Evolutionary conservation across 2,888 invertebrate genomes (phyloP).

Genomic region (Callyntrura guangdongensis): DNA sequence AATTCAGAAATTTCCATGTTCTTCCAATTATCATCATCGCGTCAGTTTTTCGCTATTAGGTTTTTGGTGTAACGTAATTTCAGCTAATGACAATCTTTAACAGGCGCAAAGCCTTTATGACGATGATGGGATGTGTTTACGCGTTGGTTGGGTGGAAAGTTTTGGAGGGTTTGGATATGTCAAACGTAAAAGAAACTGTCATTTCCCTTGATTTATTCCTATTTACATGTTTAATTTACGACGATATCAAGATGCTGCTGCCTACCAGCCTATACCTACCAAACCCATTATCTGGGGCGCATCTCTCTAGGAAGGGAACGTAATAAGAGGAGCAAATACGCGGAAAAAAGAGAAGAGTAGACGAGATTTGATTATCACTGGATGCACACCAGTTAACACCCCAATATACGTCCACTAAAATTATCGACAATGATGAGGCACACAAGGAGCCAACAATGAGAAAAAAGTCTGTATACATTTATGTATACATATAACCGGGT

Average conservation of each 20-base stretch:
- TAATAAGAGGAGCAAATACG: slow-evolving; percentile 8
- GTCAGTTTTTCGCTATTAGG: background rate
- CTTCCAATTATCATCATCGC: background rate
- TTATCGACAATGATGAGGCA: slow-evolving; percentile 12
- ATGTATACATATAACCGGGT: background rate
- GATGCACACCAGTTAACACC: slow-evolving; percentile 72
- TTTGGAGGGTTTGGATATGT: background rate
- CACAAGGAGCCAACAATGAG: background rate
- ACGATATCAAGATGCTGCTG: background rate
- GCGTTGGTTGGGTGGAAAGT: background rate
- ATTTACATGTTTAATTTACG: slow-evolving; percentile 40
- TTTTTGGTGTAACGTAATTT: slow-evolving; percentile 24
- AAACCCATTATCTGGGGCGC: background rate
- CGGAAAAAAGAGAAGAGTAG: background rate
- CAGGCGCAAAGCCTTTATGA: no score
- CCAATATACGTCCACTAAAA: slow-evolving; percentile 10
- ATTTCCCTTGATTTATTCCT: slow-evolving; percentile 35
- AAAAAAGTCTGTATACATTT: background rate
- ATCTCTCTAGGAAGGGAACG: background rate
- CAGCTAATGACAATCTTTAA: background rate
- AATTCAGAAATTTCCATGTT: slow-evolving; percentile 22
- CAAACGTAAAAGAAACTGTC: slow-evolving; percentile 10
- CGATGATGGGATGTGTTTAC: no score
- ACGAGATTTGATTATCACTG: slow-evolving; percentile 50
- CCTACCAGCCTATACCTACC: background rate